Evolutionary conservation across 1,140 invertebrate genomes (phyloP).

Genomic region (Nasonia vitripennis): DNA sequence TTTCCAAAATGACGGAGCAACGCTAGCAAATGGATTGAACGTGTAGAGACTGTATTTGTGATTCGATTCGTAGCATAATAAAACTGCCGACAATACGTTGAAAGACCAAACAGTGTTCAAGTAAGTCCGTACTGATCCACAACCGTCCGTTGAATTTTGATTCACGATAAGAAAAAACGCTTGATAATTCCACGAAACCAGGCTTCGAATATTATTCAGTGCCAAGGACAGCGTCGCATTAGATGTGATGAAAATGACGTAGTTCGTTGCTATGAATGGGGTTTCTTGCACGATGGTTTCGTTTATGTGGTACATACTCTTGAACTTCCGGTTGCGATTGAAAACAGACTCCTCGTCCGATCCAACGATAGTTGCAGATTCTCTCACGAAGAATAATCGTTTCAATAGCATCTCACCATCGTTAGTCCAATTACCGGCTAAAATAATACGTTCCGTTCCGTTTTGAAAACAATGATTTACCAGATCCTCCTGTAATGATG

Average conservation of each 20-base stretch:
- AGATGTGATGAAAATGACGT: neutral
- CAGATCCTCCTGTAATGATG: neutral
- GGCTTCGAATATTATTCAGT: neutral
- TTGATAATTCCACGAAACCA: neutral
- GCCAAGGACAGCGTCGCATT: neutral
- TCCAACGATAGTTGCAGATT: neutral
- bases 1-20: neutral
- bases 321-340: neutral
- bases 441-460: neutral
- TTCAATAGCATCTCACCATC: neutral
- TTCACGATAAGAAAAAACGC: neutral
- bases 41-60: neutral
- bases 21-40: neutral
- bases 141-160: neutral
- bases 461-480: neutral
- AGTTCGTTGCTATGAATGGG: neutral
- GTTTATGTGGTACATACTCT: neutral
- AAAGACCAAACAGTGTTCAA: neutral
- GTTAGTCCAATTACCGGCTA: neutral
- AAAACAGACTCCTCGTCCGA: neutral
- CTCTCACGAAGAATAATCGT: neutral
- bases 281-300: neutral
- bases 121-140: neutral
- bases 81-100: neutral
- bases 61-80: neutral